Evolutionary conservation across 2,113 vertebrate species (phyloP), one percentile per base, ranked within the genome.

Genomic region (Sciurus niger): DNA sequence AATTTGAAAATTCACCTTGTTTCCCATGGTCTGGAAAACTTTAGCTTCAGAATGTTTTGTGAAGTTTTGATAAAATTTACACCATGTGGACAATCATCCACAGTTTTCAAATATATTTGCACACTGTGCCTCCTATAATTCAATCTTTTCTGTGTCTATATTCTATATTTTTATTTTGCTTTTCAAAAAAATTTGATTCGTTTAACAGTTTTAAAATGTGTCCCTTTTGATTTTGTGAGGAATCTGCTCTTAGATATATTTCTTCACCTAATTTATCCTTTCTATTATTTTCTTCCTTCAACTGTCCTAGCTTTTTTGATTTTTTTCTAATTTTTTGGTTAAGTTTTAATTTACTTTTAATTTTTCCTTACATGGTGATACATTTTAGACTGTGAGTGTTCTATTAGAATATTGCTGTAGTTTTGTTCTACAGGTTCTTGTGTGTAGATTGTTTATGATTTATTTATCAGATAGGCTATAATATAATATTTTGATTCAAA

Each of bases 1-100:
- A 84, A 5, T 58, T 97, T 94, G 16, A 87, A 93, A 74, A 53
- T 67, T 89, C 84, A 18, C 7, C 28, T 90, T 92, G 12, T n/a
- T 67, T 92, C 53, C 28, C 18, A 60, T 79, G 48, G 1, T 70
- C 13, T 89, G 40, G 30, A 85, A 65, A 53, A 76, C 34, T 68
- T 80, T 85, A 76, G 40, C 4, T 0, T 92, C 43, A 90, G 40
- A 89, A 85, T 25, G 8, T 70, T 89, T 94, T 55, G 53, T 89
- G 40, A 80, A 70, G 55, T 1, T 80, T 80, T 63, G 30, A 43
- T 68, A 84, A 94, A 73, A 85, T 80, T 92, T 17, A 79, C 6
- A 24, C 10, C 18, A 89, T 51, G 13, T 94, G 48, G 73, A 83
- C 37, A 84, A 84, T 84, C 87, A 95, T 79, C 6, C 34, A 79